These are phyloP conservation scores for Hyphantria cunea DNA, from an alignment of 1,140 invertebrate species.

Conservation along the genomic window DNA sequence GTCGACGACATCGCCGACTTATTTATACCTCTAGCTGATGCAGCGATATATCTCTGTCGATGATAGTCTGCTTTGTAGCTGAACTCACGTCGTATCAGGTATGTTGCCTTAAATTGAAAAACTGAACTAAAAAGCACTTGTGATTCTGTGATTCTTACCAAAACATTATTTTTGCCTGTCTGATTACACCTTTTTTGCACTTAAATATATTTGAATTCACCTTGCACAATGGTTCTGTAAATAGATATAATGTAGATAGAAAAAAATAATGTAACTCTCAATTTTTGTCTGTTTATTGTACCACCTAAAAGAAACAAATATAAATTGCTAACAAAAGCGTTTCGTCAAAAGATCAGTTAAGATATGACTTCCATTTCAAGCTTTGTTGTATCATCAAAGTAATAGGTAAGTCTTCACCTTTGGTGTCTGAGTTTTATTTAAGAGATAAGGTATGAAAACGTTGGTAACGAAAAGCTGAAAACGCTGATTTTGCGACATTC, in stretches of 20 bases:
- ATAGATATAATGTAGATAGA: too few relatives aligned
- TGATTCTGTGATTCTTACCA: too few relatives aligned
- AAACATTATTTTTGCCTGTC: too few relatives aligned
- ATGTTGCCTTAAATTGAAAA: constrained; percentile 33
- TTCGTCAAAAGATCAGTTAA: constrained; percentile 26
- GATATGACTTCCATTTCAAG: constrained; percentile 51
- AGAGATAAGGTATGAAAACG: constrained; percentile 51
- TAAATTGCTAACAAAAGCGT: too few relatives aligned
- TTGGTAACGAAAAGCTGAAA: constrained; percentile 34
- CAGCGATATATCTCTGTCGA: constrained; percentile 69
- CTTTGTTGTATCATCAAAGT: constrained; percentile 63
- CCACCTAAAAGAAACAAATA: too few relatives aligned
- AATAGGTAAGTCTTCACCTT: constrained; percentile 55
- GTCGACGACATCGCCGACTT: constrained; percentile 57
- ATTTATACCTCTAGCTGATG: constrained; percentile 67
- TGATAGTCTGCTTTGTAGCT: constrained; percentile 79
- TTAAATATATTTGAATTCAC: too few relatives aligned
- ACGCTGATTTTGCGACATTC: constrained; percentile 33
- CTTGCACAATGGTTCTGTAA: too few relatives aligned
- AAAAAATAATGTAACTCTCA: too few relatives aligned
- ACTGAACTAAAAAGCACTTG: too few relatives aligned
- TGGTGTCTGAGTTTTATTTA: constrained; percentile 47
- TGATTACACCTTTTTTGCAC: too few relatives aligned
- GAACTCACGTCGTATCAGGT: constrained; percentile 77
- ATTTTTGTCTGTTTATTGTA: too few relatives aligned